Evolutionary conservation across 2,888 invertebrate genomes (phyloP).

Genomic region (Anagyrus pseudococci): DNA sequence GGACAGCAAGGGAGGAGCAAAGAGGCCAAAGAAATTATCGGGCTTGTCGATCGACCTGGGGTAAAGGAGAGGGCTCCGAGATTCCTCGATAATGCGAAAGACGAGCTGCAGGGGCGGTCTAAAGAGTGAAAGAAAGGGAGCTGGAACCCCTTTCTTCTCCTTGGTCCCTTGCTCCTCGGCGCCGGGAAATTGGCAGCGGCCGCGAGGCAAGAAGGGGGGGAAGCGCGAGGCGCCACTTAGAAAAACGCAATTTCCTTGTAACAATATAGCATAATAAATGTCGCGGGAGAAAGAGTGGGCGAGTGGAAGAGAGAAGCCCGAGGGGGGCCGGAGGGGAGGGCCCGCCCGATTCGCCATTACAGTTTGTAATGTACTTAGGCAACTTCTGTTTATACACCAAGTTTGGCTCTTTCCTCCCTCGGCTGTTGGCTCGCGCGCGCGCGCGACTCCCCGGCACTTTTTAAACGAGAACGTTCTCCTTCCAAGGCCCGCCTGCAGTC

Average conservation of each 20-base stretch:
- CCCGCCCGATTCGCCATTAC: constrained; percentile 57
- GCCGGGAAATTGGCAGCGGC: constrained; percentile 41
- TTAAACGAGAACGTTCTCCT: constrained; percentile 24
- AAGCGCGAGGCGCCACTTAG: constrained; percentile 45
- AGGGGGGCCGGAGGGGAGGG: constrained; percentile 8
- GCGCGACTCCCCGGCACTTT: constrained; percentile 5
- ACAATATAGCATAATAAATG: constrained; percentile 61
- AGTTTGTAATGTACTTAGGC: constrained; percentile 61
- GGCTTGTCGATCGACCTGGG: too few relatives aligned
- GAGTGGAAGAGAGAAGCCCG: too few relatives aligned
- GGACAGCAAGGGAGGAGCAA: too few relatives aligned
- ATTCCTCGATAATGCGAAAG: constrained; percentile 17
- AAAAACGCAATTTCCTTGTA: constrained; percentile 61
- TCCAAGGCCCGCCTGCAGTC: too few relatives aligned
- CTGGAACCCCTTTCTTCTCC: constrained; percentile 30
- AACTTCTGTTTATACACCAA: constrained; percentile 62
- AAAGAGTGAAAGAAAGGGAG: not conserved
- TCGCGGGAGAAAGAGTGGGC: constrained; percentile 37
- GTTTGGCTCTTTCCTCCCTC: constrained; percentile 46
- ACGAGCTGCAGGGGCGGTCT: not conserved
- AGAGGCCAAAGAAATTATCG: too few relatives aligned
- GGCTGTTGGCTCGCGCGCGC: too few relatives aligned
- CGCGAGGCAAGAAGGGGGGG: constrained; percentile 34
- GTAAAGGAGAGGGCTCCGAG: not conserved
- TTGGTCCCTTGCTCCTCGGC: constrained; percentile 4